Evolutionary conservation across 2,888 invertebrate genomes (phyloP).

Genomic region (Drosophila picticornis): DNA sequence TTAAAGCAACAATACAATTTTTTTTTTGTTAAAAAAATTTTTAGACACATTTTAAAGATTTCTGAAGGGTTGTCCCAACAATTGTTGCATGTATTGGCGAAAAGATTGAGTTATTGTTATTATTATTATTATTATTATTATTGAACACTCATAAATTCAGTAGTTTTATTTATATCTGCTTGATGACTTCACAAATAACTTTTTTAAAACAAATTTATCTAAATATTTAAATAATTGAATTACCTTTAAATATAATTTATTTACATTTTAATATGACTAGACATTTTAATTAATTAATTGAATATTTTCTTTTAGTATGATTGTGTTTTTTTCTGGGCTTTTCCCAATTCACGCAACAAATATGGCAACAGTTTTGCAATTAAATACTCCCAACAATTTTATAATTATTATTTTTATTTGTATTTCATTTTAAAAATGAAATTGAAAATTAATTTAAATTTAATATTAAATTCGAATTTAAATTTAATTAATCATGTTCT

Average conservation of each 20-base stretch:
- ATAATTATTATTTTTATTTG: too few species aligned
- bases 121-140: background rate
- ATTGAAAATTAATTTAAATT: rapidly evolving
- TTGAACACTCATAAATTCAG: background rate
- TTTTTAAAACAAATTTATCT: background rate
- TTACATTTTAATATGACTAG: background rate
- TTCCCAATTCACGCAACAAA: background rate
- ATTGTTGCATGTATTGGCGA: background rate
- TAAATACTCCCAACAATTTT: too few species aligned
- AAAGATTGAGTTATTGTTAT: background rate
- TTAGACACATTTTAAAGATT: background rate
- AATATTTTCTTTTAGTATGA: background rate
- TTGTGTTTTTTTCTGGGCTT: background rate
- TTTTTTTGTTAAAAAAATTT: background rate
- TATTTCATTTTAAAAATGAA: too few species aligned
- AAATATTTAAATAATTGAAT: background rate
- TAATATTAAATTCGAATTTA: background rate
- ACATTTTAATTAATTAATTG: background rate
- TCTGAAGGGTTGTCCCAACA: background rate
- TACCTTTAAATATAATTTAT: background rate
- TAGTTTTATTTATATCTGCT: background rate
- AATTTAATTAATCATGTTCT: background rate
- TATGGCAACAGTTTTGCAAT: background rate
- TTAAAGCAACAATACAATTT: background rate
- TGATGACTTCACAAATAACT: background rate